These are phyloP conservation scores for Leptinotarsa defecta DNA, from an alignment of 1,140 invertebrate genomes.

Conservation along the genomic window DNA sequence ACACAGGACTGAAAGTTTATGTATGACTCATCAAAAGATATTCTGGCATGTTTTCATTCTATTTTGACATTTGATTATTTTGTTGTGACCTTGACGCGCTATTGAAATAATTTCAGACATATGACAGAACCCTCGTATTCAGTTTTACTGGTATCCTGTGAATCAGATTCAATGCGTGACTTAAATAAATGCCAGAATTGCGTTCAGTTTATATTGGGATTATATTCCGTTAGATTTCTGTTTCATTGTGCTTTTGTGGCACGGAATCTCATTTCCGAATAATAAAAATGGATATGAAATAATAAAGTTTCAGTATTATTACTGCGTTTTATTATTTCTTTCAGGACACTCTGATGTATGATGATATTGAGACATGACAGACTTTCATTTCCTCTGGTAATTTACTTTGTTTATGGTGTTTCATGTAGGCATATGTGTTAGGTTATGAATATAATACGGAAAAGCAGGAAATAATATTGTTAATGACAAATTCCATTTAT, in stretches of 20 bases:
- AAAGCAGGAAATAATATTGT: too few species aligned
- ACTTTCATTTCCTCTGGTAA: neutral
- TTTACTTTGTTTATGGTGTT: neutral
- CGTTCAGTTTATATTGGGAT: conserved; percentile 14
- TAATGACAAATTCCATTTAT: too few species aligned
- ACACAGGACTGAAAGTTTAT: too few species aligned
- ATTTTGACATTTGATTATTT: too few species aligned
- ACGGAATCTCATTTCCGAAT: conserved; percentile 8
- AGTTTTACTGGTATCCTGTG: neutral
- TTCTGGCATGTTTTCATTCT: too few species aligned
- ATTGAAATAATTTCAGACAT: neutral
- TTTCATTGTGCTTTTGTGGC: conserved; percentile 13
- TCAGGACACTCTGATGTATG: neutral
- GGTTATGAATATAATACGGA: too few species aligned
- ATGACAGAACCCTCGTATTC: neutral
- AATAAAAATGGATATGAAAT: conserved; percentile 13
- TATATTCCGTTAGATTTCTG: neutral
- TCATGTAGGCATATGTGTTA: too few species aligned
- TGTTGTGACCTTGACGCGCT: too few species aligned
- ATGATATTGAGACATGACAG: neutral
- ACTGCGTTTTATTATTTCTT: conserved; percentile 9
- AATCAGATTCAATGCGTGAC: conserved; percentile 13
- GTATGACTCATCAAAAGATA: too few species aligned
- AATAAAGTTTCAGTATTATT: conserved; percentile 11
- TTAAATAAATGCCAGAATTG: conserved; percentile 7